phyloP scores from a whole-genome alignment of 1,140 invertebrate species.

The Lanistes nyassanus region DNA sequence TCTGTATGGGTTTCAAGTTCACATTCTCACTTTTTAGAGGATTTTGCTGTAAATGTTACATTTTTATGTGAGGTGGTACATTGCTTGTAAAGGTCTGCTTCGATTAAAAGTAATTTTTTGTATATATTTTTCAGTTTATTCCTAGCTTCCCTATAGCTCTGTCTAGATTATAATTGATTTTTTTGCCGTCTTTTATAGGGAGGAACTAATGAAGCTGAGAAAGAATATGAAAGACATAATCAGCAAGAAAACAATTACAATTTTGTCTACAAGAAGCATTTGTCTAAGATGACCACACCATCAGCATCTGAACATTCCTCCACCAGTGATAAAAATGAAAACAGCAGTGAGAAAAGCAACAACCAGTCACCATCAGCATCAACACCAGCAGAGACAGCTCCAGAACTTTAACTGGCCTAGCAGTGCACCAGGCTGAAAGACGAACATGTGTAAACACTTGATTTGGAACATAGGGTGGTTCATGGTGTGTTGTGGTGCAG shows the following conservation, averaged over 20 bases:
- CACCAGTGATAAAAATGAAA: background rate
- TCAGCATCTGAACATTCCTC: background rate
- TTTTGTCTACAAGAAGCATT: slow-evolving; percentile 41
- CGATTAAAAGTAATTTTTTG: background rate
- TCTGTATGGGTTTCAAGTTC: too few species aligned
- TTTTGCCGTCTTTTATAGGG: slow-evolving; percentile 33
- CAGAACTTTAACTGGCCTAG: background rate
- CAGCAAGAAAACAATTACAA: slow-evolving; percentile 49
- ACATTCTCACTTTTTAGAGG: background rate
- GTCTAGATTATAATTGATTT: background rate
- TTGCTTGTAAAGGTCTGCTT: background rate
- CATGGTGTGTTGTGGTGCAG: too few species aligned
- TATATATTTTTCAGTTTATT: background rate
- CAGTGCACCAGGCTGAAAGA: background rate
- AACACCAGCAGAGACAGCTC: background rate
- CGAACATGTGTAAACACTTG: background rate
- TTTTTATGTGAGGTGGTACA: background rate
- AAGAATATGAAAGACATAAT: slow-evolving; percentile 44
- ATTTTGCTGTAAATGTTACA: background rate
- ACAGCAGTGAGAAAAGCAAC: background rate
- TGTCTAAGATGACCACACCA: background rate
- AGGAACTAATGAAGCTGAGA: slow-evolving; percentile 43
- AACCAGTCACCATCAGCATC: background rate
- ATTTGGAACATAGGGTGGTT: too few species aligned
- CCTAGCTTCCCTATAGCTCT: background rate